Evolutionary conservation across 30 jellyfish, hydroid and myxozoan genomes (phyloP).

Genomic region (Turritopsis rubra): DNA sequence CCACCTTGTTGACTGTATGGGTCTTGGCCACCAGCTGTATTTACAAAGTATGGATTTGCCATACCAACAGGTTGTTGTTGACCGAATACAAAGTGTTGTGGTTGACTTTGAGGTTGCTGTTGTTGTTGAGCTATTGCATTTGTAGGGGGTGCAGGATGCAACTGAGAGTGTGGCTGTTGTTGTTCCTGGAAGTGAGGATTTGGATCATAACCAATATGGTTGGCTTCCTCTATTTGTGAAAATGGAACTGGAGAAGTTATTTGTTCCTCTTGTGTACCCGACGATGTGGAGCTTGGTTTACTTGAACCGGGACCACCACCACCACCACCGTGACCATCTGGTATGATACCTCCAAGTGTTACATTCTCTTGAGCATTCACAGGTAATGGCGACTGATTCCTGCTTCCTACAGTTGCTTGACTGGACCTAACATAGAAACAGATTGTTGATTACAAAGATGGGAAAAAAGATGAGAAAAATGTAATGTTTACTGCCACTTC

Average conservation of each 20-base stretch:
- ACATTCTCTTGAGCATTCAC: conserved; percentile 48
- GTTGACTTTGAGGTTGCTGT: conserved; percentile 54
- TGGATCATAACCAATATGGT: conserved; percentile 8
- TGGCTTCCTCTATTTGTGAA: conserved; percentile 23
- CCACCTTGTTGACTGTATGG: conserved; percentile 78
- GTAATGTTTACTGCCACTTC: too few relatives aligned
- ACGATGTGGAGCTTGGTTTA: conserved; percentile 27
- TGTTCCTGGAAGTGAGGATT: background rate
- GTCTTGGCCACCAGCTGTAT: conserved; percentile 67
- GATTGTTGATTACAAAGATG: background rate
- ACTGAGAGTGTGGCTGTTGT: conserved; percentile 13
- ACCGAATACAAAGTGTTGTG: conserved; percentile 56
- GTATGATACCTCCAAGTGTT: conserved; percentile 3
- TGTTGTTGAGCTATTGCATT: conserved; percentile 45
- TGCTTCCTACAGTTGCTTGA: conserved; percentile 60
- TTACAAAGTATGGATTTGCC: conserved; percentile 81
- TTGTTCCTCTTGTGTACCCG: conserved; percentile 38
- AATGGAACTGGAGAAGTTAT: conserved; percentile 92
- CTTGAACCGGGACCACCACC: conserved; percentile 31
- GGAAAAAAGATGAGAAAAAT: too few relatives aligned
- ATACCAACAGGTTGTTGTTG: conserved; percentile 86
- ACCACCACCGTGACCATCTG: background rate
- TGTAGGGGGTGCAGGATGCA: conserved; percentile 27
- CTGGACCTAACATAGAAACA: background rate
- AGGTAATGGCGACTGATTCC: conserved; percentile 91